phyloP scores from a whole-genome alignment of 2,888 invertebrate species.

The Carterocephalus palaemon region DNA sequence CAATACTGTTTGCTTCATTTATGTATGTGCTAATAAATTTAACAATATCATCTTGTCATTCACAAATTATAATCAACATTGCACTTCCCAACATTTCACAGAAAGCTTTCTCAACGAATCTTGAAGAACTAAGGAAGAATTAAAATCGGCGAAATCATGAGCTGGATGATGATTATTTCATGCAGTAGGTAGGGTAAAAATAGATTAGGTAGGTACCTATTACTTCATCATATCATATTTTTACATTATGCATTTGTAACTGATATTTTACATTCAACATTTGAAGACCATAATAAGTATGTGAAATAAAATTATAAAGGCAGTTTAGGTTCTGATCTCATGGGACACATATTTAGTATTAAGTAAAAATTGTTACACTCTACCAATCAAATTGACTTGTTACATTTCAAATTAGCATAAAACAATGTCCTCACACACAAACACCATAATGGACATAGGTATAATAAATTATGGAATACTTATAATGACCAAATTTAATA shows the following conservation, averaged over 20 bases:
- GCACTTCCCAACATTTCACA: slow-evolving; percentile 14
- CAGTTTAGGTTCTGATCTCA: slow-evolving; percentile 12
- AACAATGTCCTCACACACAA: slow-evolving; percentile 27
- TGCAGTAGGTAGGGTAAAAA: too few species aligned
- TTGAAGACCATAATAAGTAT: background rate
- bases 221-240: too few species aligned
- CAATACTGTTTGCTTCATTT: slow-evolving; percentile 8
- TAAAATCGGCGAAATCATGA: too few species aligned
- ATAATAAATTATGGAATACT: too few species aligned
- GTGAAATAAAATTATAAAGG: slow-evolving; percentile 5
- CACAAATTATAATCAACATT: slow-evolving; percentile 21
- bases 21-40: slow-evolving; percentile 15
- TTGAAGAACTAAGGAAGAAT: too few species aligned
- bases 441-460: slow-evolving; percentile 31
- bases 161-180: too few species aligned
- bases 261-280: too few species aligned
- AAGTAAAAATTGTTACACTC: slow-evolving; percentile 14
- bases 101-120: slow-evolving; percentile 24
- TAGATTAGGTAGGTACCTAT: too few species aligned
- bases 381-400: slow-evolving; percentile 32
- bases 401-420: slow-evolving; percentile 25
- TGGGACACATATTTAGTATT: slow-evolving; percentile 18
- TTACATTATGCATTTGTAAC: too few species aligned
- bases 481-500: slow-evolving; percentile 66
- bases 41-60: slow-evolving; percentile 24